Conservation (phyloP, 2,113 vertebrate species). For the Nettapus auritus region DNA sequence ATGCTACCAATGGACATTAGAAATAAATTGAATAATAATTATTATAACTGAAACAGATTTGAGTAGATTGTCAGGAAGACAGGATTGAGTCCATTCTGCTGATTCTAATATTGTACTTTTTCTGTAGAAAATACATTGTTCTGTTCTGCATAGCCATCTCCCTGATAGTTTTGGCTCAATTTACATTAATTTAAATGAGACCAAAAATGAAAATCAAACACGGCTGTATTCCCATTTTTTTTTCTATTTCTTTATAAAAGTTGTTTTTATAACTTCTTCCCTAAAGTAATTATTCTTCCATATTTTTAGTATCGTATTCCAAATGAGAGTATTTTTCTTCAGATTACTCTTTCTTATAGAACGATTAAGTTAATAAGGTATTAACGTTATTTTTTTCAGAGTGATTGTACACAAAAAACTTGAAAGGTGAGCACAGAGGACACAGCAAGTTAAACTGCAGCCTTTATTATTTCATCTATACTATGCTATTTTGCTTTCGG, state of each 20-base stretch:
- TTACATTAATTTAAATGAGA: background rate
- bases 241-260: background rate
- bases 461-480: background rate
- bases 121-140: background rate
- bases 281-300: background rate
- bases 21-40: background rate
- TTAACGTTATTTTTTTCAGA: background rate
- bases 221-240: background rate
- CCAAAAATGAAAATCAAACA: background rate
- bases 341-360: background rate
- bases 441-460: background rate
- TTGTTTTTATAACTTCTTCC: background rate
- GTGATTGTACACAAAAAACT: background rate
- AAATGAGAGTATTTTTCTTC: background rate
- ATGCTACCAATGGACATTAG: background rate
- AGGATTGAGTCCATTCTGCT: background rate
- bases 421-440: background rate
- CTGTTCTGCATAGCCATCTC: background rate
- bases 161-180: background rate
- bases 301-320: background rate
- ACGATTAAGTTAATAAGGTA: background rate
- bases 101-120: background rate
- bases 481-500: background rate
- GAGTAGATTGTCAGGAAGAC: background rate
- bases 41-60: background rate